Conservation (phyloP, 2,797 vertebrate species). For the Channallabes apus region DNA sequence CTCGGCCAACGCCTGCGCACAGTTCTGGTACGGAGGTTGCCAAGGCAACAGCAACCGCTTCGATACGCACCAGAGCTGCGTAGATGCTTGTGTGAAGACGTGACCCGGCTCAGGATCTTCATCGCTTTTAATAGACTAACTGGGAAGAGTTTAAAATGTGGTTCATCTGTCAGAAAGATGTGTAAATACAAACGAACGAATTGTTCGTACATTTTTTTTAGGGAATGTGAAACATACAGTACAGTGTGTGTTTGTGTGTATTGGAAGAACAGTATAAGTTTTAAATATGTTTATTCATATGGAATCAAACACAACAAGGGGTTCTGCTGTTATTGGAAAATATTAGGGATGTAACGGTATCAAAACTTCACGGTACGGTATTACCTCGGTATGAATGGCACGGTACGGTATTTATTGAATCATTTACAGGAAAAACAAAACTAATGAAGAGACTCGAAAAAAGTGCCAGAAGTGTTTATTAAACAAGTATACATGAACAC, state of each 20-base stretch:
- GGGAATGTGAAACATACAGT: not conserved
- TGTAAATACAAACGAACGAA: not conserved
- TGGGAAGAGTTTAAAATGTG: not conserved
- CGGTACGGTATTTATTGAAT: no score
- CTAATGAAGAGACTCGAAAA: no score
- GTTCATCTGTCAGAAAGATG: not conserved
- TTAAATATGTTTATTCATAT: not conserved
- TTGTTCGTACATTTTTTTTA: not conserved
- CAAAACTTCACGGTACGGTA: no score
- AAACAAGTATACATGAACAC: no score
- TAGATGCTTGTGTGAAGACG: constrained; percentile 67
- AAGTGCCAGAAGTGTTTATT: no score
- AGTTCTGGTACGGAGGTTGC: constrained; percentile 89
- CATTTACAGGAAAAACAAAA: no score
- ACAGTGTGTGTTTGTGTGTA: not conserved
- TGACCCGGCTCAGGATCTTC: constrained; percentile 51
- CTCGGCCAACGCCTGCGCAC: constrained; percentile 80
- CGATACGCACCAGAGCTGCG: constrained; percentile 77
- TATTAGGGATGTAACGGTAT: no score
- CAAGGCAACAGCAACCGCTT: constrained; percentile 82
- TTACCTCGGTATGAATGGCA: no score
- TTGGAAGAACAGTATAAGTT: not conserved
- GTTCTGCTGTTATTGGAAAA: not conserved
- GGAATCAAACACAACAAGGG: not conserved
- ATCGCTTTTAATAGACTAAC: not conserved